A percentile compares a stretch with the other conserved stretches of the same genome.
Conservation (phyloP, 2,113 vertebrate species). For the Corythoichthys intestinalis region DNA sequence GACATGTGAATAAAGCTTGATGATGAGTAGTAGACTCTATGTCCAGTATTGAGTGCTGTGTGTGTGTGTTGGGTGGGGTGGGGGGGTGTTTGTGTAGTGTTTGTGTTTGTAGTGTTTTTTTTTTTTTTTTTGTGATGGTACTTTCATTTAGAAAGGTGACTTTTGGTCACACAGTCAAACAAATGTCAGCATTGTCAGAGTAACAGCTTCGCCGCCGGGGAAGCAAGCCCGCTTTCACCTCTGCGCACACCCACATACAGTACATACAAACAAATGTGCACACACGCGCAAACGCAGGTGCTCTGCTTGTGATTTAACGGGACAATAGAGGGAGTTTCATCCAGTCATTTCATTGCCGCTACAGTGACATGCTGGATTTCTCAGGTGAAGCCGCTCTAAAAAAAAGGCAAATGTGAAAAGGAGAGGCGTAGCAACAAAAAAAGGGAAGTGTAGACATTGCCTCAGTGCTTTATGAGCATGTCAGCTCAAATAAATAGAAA, state of each 20-base stretch:
- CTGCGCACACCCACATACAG: constrained; percentile 23
- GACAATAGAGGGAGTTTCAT: constrained; percentile 5
- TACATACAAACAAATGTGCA: constrained; percentile 1
- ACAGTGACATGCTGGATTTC: constrained; percentile 11
- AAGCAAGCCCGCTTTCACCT: constrained; percentile 21
- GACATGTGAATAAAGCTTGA: not conserved
- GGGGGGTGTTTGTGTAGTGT: not conserved
- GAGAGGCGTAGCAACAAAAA: too few species aligned
- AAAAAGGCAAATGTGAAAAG: too few species aligned
- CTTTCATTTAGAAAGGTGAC: constrained; percentile 50
- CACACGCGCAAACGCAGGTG: not conserved
- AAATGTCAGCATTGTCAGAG: constrained; percentile 66
- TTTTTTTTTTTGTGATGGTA: not conserved
- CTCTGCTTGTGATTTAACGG: constrained; percentile 18
- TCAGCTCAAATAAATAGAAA: too few species aligned
- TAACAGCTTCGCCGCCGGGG: constrained; percentile 48
- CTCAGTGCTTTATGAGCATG: too few species aligned
- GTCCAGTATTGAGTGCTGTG: not conserved
- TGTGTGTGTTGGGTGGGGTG: not conserved
- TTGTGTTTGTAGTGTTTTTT: not conserved
- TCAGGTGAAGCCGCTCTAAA: constrained; percentile 15
- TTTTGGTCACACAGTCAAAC: constrained; percentile 43
- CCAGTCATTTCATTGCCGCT: constrained; percentile 25
- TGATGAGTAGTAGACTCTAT: not conserved
- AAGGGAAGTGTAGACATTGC: too few species aligned